phyloP scores from a whole-genome alignment of 1,140 invertebrate species.

The Coenobita brevimanus region DNA sequence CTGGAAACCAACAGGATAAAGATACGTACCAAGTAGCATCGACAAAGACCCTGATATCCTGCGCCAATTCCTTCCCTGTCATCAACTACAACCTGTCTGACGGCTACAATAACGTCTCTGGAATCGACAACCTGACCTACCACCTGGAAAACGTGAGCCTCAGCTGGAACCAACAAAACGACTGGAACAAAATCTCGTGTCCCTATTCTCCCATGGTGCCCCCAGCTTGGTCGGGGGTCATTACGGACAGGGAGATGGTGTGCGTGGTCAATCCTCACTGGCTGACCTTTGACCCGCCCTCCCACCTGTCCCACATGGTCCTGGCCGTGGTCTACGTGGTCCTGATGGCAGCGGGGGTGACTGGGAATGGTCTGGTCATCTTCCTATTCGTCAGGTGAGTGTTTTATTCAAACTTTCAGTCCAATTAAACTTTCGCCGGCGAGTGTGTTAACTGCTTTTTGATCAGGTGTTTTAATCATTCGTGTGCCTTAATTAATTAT shows the following conservation, averaged over 20 bases:
- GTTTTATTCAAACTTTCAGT: too few relatives aligned
- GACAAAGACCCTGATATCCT: neutral
- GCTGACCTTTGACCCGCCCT: constrained; percentile 85
- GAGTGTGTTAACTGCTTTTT: too few relatives aligned
- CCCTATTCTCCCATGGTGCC: neutral
- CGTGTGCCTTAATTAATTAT: too few relatives aligned
- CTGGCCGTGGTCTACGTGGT: constrained; percentile 86
- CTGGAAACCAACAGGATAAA: too few relatives aligned
- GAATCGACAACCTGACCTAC: neutral
- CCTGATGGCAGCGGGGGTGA: constrained; percentile 84
- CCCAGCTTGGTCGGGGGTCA: constrained; percentile 75
- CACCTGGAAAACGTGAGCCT: constrained; percentile 2
- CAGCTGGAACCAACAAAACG: constrained; percentile 73
- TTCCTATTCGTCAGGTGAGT: constrained; percentile 81
- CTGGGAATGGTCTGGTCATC: constrained; percentile 91
- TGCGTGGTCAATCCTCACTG: constrained; percentile 86
- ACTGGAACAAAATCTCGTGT: constrained; percentile 74
- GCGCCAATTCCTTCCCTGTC: neutral
- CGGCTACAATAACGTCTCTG: neutral
- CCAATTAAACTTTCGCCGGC: too few relatives aligned
- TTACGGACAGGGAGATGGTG: constrained; percentile 83
- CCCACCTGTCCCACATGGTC: constrained; percentile 86
- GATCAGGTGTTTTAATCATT: too few relatives aligned
- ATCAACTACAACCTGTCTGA: neutral
- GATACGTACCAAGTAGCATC: too few relatives aligned